A percentile compares a stretch with the other conserved stretches of the same genome.
These are phyloP conservation scores for Emydura subglobosa DNA, from an alignment of 2,113 vertebrate species.

Conservation along the genomic window DNA sequence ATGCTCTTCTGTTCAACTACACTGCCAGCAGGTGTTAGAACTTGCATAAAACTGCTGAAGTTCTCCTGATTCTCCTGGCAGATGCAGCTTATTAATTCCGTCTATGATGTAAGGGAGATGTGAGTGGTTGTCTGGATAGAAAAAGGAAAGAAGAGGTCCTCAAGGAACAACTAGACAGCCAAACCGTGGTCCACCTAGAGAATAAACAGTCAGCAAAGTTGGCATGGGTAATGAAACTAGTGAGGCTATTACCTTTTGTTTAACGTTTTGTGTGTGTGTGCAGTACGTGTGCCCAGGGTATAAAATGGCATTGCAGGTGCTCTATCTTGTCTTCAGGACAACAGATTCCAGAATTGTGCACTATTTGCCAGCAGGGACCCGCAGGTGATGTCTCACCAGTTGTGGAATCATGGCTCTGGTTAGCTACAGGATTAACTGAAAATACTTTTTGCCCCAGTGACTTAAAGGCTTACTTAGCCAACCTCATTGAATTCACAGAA, in stretches of 20 bases:
- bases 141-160: not conserved
- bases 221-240: too few relatives aligned
- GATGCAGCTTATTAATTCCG: not conserved
- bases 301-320: not conserved
- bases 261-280: too few relatives aligned
- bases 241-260: too few relatives aligned
- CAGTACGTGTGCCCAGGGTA: not conserved
- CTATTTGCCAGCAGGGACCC: not conserved
- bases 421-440: not conserved
- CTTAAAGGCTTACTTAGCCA: not conserved
- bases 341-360: not conserved
- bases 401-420: not conserved
- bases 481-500: not conserved
- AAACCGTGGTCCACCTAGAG: too few relatives aligned
- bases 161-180: not conserved
- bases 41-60: not conserved
- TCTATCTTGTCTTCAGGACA: not conserved
- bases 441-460: not conserved
- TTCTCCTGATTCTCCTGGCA: not conserved
- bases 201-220: too few relatives aligned
- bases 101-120: not conserved
- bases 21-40: not conserved
- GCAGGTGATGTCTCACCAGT: not conserved
- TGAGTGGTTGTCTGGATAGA: not conserved
- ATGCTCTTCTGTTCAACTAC: not conserved